Evolutionary conservation across 1,140 invertebrate genomes (phyloP).

Genomic region (Papilio xuthus): DNA sequence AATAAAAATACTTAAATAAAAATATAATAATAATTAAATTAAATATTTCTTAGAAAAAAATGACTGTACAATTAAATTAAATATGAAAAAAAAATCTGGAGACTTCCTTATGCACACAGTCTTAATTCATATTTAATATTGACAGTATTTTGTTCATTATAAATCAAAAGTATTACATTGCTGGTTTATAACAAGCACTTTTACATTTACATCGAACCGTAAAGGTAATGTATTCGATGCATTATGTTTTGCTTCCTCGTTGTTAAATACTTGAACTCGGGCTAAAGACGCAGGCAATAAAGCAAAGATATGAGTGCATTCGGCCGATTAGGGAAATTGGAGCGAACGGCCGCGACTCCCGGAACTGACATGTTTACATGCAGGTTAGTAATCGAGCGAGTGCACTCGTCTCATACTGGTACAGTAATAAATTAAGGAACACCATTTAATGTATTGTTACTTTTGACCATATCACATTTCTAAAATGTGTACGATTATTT

Average conservation of each 20-base stretch:
- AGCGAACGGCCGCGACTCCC: constrained; percentile 36
- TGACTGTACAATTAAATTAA: neutral
- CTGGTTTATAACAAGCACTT: neutral
- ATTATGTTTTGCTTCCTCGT: constrained; percentile 24
- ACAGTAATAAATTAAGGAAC: no score
- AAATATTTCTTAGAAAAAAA: no score
- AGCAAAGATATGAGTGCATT: constrained; percentile 41
- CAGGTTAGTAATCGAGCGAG: constrained; percentile 1
- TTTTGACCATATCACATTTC: no score
- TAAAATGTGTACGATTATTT: no score
- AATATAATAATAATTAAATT: no score
- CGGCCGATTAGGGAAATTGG: constrained; percentile 40
- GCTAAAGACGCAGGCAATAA: constrained; percentile 33
- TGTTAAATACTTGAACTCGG: constrained; percentile 1
- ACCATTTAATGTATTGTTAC: no score
- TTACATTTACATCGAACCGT: constrained; percentile 1
- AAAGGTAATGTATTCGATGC: constrained; percentile 21
- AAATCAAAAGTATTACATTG: constrained; percentile 1
- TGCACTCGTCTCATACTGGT: neutral
- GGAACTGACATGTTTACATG: constrained; percentile 27
- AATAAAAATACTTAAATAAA: no score
- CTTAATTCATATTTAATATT: neutral
- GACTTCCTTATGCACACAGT: neutral
- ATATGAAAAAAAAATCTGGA: neutral
- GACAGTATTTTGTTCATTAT: neutral